Evolutionary conservation across 2,797 vertebrate species (phyloP).

Genomic region (Smutsia temminckii): DNA sequence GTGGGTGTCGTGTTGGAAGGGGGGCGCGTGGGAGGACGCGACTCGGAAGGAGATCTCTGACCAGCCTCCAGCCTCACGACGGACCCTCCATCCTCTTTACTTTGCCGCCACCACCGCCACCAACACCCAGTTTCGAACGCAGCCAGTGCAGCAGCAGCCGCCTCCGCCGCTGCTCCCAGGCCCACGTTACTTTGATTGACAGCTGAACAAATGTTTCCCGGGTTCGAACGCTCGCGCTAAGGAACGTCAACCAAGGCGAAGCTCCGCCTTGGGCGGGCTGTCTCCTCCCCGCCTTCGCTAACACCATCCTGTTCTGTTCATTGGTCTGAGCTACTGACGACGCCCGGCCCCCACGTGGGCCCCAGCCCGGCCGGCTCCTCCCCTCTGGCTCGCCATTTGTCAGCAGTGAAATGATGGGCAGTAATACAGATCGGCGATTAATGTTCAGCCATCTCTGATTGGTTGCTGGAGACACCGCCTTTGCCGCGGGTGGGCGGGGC

Average conservation of each 20-base stretch:
- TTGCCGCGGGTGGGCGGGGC: slow-evolving; percentile 51
- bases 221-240: slow-evolving; percentile 87
- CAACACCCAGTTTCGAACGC: slow-evolving; percentile 74
- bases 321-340: background rate
- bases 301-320: background rate
- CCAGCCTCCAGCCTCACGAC: slow-evolving; percentile 38
- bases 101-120: slow-evolving; percentile 77
- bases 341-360: slow-evolving; percentile 91
- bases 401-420: slow-evolving; percentile 86
- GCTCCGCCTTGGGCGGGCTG: slow-evolving; percentile 83
- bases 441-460: slow-evolving; percentile 83
- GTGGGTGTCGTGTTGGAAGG: slow-evolving; percentile 30
- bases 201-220: slow-evolving; percentile 90
- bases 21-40: slow-evolving; percentile 53
- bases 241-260: slow-evolving; percentile 81
- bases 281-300: slow-evolving; percentile 52
- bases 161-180: slow-evolving; percentile 62
- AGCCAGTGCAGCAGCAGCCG: slow-evolving; percentile 55
- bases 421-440: slow-evolving; percentile 80
- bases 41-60: slow-evolving; percentile 63
- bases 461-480: slow-evolving; percentile 82
- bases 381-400: slow-evolving; percentile 86
- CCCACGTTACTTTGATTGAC: slow-evolving; percentile 93
- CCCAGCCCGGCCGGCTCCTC: slow-evolving; percentile 41
- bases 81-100: slow-evolving; percentile 61